A percentile compares a stretch with the other conserved stretches of the same genome.
These are phyloP conservation scores for Anoplius nigerrimus DNA, from an alignment of 2,888 invertebrate genomes.

Conservation along the genomic window DNA sequence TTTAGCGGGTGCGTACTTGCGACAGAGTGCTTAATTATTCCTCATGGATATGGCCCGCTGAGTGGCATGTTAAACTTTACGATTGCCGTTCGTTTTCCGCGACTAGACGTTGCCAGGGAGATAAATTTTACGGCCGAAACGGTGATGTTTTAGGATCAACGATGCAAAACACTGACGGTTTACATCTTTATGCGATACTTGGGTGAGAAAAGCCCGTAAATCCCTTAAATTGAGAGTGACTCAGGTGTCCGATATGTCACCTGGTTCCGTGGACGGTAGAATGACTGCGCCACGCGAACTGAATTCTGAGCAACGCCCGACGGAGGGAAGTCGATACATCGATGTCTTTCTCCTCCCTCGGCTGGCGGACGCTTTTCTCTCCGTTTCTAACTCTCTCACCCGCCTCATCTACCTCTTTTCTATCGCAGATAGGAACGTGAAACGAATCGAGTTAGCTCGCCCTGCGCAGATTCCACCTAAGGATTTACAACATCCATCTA, in stretches of 20 bases:
- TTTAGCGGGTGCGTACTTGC: too few relatives aligned
- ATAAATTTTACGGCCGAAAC: constrained; percentile 1
- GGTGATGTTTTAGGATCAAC: background rate
- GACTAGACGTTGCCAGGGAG: too few relatives aligned
- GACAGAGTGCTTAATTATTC: too few relatives aligned
- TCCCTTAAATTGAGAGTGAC: constrained; percentile 62
- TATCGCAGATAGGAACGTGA: constrained; percentile 40
- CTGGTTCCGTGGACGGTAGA: constrained; percentile 45
- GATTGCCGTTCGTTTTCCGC: too few relatives aligned
- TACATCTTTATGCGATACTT: constrained; percentile 14
- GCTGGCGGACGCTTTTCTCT: constrained; percentile 11
- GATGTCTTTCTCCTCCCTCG: constrained; percentile 37
- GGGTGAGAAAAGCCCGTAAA: constrained; percentile 48
- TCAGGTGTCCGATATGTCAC: constrained; percentile 58
- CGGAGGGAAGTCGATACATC: constrained; percentile 39
- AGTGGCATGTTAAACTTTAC: too few relatives aligned
- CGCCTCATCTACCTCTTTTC: background rate
- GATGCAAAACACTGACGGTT: constrained; percentile 12
- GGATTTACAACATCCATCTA: constrained; percentile 34
- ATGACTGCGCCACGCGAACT: constrained; percentile 47
- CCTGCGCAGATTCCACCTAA: constrained; percentile 32
- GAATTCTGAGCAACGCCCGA: constrained; percentile 54
- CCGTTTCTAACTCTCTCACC: constrained; percentile 16
- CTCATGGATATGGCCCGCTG: too few relatives aligned
- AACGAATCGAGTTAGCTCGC: constrained; percentile 41